Evolutionary conservation across 2,113 vertebrate genomes (phyloP).

Genomic region (Natator depressus): DNA sequence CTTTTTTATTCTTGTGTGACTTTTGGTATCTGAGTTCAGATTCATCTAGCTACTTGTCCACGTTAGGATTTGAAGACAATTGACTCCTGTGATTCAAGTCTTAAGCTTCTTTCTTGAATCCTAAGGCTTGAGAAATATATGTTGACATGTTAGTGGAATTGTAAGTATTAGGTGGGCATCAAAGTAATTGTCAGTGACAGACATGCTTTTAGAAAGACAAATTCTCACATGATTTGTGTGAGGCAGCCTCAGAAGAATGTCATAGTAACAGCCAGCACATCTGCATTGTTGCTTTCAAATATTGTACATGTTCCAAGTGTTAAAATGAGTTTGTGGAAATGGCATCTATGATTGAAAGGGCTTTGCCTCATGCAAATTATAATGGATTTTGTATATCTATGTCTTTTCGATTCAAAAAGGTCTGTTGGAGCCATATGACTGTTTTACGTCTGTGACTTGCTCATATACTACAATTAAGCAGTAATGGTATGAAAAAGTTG

Average conservation of each 20-base stretch:
- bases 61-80: background rate
- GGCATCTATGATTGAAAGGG: constrained; percentile 30
- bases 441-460: background rate
- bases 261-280: constrained; percentile 11
- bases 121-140: background rate
- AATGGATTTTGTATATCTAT: background rate
- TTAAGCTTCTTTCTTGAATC: constrained; percentile 30
- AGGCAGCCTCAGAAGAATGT: constrained; percentile 36
- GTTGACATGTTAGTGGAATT: background rate
- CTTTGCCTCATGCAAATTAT: background rate
- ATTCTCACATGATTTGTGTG: constrained; percentile 62
- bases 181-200: constrained; percentile 51
- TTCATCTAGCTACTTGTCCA: background rate
- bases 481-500: background rate
- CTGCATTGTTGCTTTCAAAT: constrained; percentile 40
- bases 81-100: background rate
- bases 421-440: constrained; percentile 18
- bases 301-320: constrained; percentile 20
- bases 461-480: background rate
- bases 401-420: constrained; percentile 28
- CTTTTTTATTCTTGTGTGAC: background rate
- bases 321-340: constrained; percentile 47
- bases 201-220: constrained; percentile 48
- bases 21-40: background rate
- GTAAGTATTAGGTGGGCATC: constrained; percentile 32